Conservation (phyloP, 2,888 invertebrate genomes). For the Ochropacha duplaris region DNA sequence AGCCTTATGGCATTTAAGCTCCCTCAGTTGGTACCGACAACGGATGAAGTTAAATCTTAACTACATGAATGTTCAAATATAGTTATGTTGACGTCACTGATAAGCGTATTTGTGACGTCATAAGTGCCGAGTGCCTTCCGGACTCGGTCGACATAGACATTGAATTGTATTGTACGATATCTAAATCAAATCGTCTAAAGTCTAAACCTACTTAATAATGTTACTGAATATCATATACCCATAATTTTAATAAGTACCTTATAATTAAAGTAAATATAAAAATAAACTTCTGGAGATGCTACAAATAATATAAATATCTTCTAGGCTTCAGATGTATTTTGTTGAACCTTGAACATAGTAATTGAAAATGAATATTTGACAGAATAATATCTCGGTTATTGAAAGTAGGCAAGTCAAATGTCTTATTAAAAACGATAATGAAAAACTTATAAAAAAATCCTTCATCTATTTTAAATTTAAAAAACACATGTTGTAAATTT, state of each 20-base stretch:
- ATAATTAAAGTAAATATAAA: neutral
- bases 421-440: neutral
- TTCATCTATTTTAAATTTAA: neutral
- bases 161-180: slow-evolving; percentile 3
- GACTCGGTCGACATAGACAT: slow-evolving; percentile 10
- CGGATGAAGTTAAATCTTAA: slow-evolving; percentile 7
- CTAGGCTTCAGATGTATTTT: neutral
- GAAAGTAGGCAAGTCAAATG: too few species aligned
- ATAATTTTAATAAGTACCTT: too few species aligned
- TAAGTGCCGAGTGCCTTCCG: neutral
- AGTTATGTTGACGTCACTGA: slow-evolving; percentile 17
- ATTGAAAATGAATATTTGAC: too few species aligned
- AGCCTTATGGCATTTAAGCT: slow-evolving; percentile 15
- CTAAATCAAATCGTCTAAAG: neutral
- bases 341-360: neutral
- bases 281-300: neutral
- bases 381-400: too few species aligned
- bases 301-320: neutral
- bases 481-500: slow-evolving; percentile 20
- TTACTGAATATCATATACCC: neutral
- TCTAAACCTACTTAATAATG: neutral
- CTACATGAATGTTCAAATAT: neutral
- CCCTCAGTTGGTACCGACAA: slow-evolving; percentile 26
- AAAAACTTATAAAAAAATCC: neutral
- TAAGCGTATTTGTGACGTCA: slow-evolving; percentile 11